Evolutionary conservation across 2,888 invertebrate species (phyloP).

Genomic region (Calephelis perditalis): DNA sequence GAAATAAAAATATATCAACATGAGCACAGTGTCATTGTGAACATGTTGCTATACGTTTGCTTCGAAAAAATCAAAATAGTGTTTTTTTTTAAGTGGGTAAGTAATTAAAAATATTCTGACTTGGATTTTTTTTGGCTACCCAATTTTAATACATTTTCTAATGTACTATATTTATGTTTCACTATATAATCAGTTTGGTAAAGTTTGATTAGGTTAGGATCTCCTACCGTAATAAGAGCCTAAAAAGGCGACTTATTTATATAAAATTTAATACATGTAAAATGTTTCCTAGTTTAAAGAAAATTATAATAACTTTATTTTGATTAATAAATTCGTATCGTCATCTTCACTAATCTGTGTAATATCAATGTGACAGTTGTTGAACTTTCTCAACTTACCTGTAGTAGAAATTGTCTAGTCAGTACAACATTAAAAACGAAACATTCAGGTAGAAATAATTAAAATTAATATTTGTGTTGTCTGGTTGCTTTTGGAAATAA

Average conservation of each 20-base stretch:
- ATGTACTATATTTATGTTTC: too few species aligned
- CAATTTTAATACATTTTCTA: too few species aligned
- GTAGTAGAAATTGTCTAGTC: constrained; percentile 8
- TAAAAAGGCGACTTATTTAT: not conserved
- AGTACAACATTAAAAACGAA: constrained; percentile 3
- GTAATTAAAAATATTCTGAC: too few species aligned
- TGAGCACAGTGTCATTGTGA: too few species aligned
- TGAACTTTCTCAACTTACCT: not conserved
- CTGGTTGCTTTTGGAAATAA: constrained; percentile 13
- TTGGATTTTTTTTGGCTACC: too few species aligned
- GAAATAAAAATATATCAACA: too few species aligned
- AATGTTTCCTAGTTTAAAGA: not conserved
- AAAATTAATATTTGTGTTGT: constrained; percentile 9
- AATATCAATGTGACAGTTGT: not conserved
- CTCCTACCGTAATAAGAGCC: not conserved
- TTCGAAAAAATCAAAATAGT: too few species aligned
- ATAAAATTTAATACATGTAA: not conserved
- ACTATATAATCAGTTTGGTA: too few species aligned
- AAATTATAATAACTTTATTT: not conserved
- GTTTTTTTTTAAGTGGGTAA: too few species aligned
- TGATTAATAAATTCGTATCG: not conserved
- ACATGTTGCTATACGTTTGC: too few species aligned
- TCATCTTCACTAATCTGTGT: not conserved
- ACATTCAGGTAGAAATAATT: constrained; percentile 9
- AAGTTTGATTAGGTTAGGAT: too few species aligned